Evolutionary conservation across 2,888 invertebrate genomes (phyloP).

Genomic region (Tipula unca): DNA sequence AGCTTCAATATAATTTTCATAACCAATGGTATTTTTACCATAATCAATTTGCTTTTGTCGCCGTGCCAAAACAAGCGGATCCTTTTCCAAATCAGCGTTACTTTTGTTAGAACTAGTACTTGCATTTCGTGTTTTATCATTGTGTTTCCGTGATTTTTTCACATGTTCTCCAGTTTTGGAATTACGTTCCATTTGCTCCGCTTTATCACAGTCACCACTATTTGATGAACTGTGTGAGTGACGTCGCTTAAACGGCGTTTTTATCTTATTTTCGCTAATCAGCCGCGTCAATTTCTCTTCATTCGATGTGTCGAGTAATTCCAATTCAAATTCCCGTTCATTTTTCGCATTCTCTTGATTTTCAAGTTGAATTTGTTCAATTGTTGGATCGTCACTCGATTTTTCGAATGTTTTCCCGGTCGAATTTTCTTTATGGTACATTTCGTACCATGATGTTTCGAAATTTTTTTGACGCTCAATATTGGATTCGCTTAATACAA

Average conservation of each 20-base stretch:
- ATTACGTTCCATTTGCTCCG: neutral
- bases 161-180: neutral
- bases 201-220: slow-evolving; percentile 19
- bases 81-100: slow-evolving; percentile 53
- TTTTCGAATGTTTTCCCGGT: neutral
- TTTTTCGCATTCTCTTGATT: neutral
- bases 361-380: neutral
- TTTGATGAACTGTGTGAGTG: slow-evolving; percentile 35
- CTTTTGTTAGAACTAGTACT: slow-evolving; percentile 29
- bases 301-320: slow-evolving; percentile 28
- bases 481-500: neutral
- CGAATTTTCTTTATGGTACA: neutral
- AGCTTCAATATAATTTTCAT: slow-evolving; percentile 60
- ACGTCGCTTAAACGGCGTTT: slow-evolving; percentile 40
- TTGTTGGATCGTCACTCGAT: neutral
- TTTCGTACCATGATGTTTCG: neutral
- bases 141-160: neutral
- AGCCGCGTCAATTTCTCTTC: slow-evolving; percentile 39
- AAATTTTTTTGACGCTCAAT: neutral
- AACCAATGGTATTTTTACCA: slow-evolving; percentile 86
- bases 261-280: slow-evolving; percentile 38
- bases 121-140: slow-evolving; percentile 33
- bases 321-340: neutral
- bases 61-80: slow-evolving; percentile 59
- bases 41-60: slow-evolving; percentile 92